Percentiles rank a stretch among this genome's conserved stretches.
phyloP scores from a whole-genome alignment of 1,140 invertebrate species.

The Phenacoccus solenopsis region DNA sequence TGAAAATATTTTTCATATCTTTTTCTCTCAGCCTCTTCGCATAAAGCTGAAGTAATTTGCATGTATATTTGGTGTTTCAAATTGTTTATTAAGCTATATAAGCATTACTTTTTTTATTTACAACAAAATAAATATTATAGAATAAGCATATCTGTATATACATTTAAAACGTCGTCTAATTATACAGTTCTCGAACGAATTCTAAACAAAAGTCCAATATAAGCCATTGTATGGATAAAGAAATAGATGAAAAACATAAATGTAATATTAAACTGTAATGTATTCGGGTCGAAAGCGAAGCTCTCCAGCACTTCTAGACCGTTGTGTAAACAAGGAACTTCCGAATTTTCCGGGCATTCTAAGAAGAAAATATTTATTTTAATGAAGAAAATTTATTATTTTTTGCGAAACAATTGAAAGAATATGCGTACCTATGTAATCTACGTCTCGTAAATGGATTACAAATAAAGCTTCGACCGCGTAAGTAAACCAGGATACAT shows the following conservation, averaged over 20 bases:
- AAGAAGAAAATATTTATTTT: not conserved
- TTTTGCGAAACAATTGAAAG: not conserved
- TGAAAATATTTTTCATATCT: no score
- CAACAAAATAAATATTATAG: no score
- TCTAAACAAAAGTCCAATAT: not conserved
- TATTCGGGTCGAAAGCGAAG: constrained; percentile 52
- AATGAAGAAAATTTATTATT: no score
- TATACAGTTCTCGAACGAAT: not conserved
- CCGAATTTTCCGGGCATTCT: constrained; percentile 36
- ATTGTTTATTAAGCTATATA: no score
- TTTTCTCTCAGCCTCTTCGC: no score
- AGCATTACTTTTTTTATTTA: no score
- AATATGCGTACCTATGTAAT: constrained; percentile 54
- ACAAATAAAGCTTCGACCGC: constrained; percentile 77
- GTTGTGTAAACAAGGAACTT: constrained; percentile 53
- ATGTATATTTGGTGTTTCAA: no score
- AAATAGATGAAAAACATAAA: not conserved
- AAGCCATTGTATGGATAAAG: not conserved
- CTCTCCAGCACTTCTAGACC: constrained; percentile 55
- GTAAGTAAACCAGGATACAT: constrained; percentile 86
- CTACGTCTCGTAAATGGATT: constrained; percentile 57
- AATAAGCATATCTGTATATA: no score
- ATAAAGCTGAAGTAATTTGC: no score
- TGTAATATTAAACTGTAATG: constrained; percentile 48
- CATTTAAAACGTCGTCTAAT: no score